Conservation (phyloP, 2,888 invertebrate species). For the Chymomyza caudatula region DNA sequence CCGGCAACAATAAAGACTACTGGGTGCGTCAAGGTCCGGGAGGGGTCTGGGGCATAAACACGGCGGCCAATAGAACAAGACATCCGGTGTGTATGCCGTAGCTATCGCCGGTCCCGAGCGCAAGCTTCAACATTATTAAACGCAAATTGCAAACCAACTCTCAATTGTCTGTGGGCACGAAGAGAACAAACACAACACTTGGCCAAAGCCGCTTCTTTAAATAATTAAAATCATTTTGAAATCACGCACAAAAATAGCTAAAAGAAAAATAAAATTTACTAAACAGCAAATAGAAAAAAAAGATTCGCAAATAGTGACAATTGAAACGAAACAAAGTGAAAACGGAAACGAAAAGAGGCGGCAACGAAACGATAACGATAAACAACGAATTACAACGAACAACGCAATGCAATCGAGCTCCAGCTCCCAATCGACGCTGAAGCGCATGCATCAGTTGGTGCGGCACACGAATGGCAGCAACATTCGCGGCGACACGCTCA, state of each 20-base stretch:
- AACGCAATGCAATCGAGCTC: conserved; percentile 60
- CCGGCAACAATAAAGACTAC: neutral
- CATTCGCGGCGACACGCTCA: conserved; percentile 49
- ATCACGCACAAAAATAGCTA: conserved; percentile 59
- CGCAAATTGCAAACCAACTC: conserved; percentile 57
- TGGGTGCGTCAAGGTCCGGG: neutral
- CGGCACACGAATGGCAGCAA: conserved; percentile 52
- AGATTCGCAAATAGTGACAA: conserved; percentile 2
- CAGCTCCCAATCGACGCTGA: conserved; percentile 65
- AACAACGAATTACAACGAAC: conserved; percentile 23
- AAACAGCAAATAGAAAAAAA: conserved; percentile 14
- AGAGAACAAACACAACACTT: conserved; percentile 12
- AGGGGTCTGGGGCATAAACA: conserved; percentile 36
- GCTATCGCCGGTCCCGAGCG: conserved; percentile 17
- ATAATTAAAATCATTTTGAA: conserved; percentile 33
- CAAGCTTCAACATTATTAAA: conserved; percentile 61
- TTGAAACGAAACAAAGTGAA: conserved; percentile 23
- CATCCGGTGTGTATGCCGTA: conserved; percentile 52
- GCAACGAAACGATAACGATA: conserved; percentile 37
- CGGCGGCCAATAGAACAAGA: conserved; percentile 46
- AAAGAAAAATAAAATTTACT: conserved; percentile 27
- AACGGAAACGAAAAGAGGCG: conserved; percentile 13
- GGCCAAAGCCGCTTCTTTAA: conserved; percentile 36
- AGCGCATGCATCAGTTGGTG: conserved; percentile 65
- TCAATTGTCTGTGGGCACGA: conserved; percentile 55